Conservation (phyloP, 2,888 invertebrate species). For the Linyphia triangularis region DNA sequence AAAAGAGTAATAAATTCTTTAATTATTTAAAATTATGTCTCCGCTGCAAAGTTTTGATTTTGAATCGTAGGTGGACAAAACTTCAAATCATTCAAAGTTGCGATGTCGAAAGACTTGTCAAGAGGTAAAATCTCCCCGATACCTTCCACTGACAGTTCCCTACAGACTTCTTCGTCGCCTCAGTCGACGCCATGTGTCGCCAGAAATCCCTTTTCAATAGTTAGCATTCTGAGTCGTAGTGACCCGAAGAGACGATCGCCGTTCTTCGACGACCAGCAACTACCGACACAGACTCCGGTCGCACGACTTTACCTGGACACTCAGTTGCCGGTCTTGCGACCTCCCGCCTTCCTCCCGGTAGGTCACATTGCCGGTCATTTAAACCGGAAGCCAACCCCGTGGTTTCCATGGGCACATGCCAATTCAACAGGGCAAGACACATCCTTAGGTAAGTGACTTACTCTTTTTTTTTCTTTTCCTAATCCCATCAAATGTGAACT, state of each 20-base stretch:
- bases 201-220: slow-evolving; percentile 73
- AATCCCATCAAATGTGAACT: too few relatives aligned
- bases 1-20: not conserved
- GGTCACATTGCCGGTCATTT: slow-evolving; percentile 64
- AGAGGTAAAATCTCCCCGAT: slow-evolving; percentile 67
- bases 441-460: slow-evolving; percentile 53
- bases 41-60: not conserved
- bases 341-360: slow-evolving; percentile 73
- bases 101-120: slow-evolving; percentile 63
- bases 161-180: slow-evolving; percentile 70
- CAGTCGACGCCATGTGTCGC: slow-evolving; percentile 59
- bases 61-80: not conserved
- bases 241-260: slow-evolving; percentile 72
- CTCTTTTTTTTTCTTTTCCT: too few relatives aligned
- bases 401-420: slow-evolving; percentile 77
- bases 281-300: slow-evolving; percentile 47
- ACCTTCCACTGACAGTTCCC: slow-evolving; percentile 69
- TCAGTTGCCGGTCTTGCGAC: slow-evolving; percentile 63
- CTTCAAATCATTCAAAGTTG: not conserved
- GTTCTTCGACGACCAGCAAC: slow-evolving; percentile 40
- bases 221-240: slow-evolving; percentile 69
- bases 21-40: not conserved
- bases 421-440: slow-evolving; percentile 67
- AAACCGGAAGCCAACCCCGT: slow-evolving; percentile 76
- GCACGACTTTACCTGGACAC: slow-evolving; percentile 68